phyloP scores from a whole-genome alignment of 2,888 invertebrate genomes.

The Galerucella pusilla region DNA sequence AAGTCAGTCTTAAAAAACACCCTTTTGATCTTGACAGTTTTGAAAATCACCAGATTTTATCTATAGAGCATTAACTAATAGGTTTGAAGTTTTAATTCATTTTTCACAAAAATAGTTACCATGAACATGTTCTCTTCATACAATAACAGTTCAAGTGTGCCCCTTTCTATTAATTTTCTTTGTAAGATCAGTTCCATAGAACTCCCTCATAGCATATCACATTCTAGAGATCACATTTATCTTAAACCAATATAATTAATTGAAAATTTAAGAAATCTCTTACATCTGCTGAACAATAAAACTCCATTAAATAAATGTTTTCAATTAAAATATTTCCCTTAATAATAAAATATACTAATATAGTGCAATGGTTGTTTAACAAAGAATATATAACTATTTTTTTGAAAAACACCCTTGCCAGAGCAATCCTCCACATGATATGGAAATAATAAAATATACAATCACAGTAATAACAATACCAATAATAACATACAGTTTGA shows the following conservation, averaged over 20 bases:
- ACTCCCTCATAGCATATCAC: background rate
- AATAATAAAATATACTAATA: conserved; percentile 4
- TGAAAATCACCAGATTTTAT: too few species aligned
- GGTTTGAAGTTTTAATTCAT: too few species aligned
- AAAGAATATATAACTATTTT: conserved; percentile 47
- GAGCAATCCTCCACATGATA: conserved; percentile 86
- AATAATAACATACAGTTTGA: conserved; percentile 86
- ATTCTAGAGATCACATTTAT: background rate
- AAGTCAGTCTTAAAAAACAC: too few species aligned
- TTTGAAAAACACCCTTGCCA: conserved; percentile 76
- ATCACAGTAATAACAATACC: conserved; percentile 74
- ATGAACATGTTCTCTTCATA: too few species aligned
- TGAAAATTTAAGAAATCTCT: background rate
- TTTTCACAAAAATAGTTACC: too few species aligned
- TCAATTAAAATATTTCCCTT: conserved; percentile 17
- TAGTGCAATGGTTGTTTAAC: conserved; percentile 2
- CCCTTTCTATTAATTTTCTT: too few species aligned
- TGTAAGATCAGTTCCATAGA: background rate
- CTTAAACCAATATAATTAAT: background rate
- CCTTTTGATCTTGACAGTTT: too few species aligned
- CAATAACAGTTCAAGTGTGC: too few species aligned
- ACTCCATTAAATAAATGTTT: conserved; percentile 9
- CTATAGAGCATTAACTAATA: too few species aligned
- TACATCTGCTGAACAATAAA: conserved; percentile 8
- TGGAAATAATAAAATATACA: conserved; percentile 86